These are phyloP conservation scores for Mesocentrotus franciscanus DNA, from an alignment of 53 echinoderm and acorn worm species.

Conservation along the genomic window DNA sequence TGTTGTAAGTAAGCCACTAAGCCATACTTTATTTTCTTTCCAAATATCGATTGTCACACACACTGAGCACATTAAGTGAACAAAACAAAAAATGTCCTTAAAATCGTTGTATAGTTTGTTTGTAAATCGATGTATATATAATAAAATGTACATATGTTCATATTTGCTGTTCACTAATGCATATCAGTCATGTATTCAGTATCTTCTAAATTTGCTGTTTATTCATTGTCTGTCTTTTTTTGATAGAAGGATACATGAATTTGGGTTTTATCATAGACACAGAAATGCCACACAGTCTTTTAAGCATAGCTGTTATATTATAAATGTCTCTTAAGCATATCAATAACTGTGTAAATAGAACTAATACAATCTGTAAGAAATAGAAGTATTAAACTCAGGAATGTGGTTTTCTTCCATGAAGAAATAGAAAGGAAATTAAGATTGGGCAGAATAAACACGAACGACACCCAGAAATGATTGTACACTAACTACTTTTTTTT, in stretches of 20 bases:
- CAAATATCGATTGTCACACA: too few species aligned
- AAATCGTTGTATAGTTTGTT: background rate
- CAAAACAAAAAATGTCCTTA: background rate
- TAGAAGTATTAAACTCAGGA: background rate
- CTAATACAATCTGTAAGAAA: background rate
- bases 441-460: background rate
- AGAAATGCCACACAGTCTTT: background rate
- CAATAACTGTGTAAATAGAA: background rate
- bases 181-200: conserved; percentile 20
- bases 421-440: background rate
- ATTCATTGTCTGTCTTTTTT: background rate
- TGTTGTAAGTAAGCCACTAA: too few species aligned
- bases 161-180: background rate
- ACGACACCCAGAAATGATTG: background rate
- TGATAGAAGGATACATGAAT: background rate
- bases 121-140: background rate
- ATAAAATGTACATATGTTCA: background rate
- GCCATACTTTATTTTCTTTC: too few species aligned
- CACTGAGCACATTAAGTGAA: background rate
- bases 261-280: background rate
- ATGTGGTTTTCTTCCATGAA: background rate
- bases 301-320: background rate
- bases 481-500: background rate
- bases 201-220: background rate
- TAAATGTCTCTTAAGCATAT: background rate